These are phyloP conservation scores for Scylla paramamosain DNA, from an alignment of 1,140 invertebrate genomes.

Conservation along the genomic window DNA sequence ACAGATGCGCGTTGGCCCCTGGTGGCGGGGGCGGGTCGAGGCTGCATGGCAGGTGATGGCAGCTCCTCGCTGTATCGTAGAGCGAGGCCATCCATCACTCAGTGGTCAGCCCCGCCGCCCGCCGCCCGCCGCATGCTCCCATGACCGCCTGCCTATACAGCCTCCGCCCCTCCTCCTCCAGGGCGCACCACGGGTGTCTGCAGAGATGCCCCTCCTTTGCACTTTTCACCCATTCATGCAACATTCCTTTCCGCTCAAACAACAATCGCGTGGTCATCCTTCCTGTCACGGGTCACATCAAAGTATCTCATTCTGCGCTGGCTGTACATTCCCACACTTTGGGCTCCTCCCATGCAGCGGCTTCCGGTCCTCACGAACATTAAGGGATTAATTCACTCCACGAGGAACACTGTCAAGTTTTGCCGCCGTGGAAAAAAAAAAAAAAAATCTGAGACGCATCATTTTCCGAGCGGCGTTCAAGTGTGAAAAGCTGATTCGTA, in stretches of 20 bases:
- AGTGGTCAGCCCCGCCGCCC: slow-evolving; percentile 52
- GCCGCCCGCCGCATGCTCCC: not conserved
- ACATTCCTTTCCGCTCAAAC: not conserved
- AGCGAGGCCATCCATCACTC: slow-evolving; percentile 58
- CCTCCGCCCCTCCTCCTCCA: slow-evolving; percentile 26
- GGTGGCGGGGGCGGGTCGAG: slow-evolving; percentile 38
- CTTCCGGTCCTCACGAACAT: no score
- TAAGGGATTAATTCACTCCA: no score
- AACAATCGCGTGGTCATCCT: no score
- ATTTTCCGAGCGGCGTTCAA: no score
- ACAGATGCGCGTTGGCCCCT: slow-evolving; percentile 33
- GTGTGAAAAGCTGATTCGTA: no score
- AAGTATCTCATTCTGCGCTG: no score
- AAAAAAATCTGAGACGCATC: no score
- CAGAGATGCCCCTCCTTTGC: not conserved
- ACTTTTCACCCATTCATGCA: not conserved
- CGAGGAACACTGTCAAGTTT: no score
- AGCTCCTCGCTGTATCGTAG: slow-evolving; percentile 57
- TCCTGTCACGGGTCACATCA: no score
- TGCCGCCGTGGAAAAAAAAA: no score
- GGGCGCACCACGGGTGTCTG: not conserved
- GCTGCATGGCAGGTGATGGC: slow-evolving; percentile 54
- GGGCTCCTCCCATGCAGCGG: no score
- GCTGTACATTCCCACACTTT: no score
- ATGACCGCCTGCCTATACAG: not conserved